A percentile compares a stretch with the other conserved stretches of the same genome.
Conservation (phyloP, 2,797 vertebrate species). For the Crossoptilon crossoptilon region DNA sequence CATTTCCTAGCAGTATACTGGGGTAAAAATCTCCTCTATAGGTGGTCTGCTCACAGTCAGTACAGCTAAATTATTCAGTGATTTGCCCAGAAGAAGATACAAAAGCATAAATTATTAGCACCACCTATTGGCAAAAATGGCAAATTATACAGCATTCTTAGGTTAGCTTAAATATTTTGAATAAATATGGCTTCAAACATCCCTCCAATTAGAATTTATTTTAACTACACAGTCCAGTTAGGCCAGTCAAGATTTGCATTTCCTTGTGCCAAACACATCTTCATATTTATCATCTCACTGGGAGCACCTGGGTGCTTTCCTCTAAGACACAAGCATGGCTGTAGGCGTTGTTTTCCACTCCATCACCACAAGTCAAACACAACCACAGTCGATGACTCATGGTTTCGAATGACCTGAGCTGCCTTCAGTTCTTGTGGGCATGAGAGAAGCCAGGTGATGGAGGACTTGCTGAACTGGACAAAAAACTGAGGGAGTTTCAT, state of each 20-base stretch:
- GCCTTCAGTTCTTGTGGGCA: neutral
- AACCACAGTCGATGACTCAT: neutral
- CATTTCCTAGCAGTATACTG: neutral
- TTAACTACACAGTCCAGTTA: rapidly evolving
- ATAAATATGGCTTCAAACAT: neutral
- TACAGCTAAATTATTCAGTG: neutral
- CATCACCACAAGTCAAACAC: neutral
- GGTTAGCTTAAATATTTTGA: neutral
- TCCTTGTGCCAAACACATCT: neutral
- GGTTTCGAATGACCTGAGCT: neutral
- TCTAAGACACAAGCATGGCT: neutral
- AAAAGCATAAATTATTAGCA: constrained; percentile 66
- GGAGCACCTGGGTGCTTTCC: neutral
- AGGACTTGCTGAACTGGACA: neutral
- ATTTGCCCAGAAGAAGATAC: constrained; percentile 11
- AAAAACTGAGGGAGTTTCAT: neutral
- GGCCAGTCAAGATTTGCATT: neutral
- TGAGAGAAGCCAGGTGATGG: neutral
- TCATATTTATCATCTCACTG: neutral
- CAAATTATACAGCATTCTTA: neutral
- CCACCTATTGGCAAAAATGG: constrained; percentile 62
- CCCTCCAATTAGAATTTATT: neutral
- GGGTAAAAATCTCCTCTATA: neutral
- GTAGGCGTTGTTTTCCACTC: neutral
- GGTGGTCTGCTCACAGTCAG: neutral